Evolutionary conservation across 2,113 vertebrate genomes (phyloP), one percentile per base, ranked within the genome.

Genomic region (Herpailurus yagouaroundi): DNA sequence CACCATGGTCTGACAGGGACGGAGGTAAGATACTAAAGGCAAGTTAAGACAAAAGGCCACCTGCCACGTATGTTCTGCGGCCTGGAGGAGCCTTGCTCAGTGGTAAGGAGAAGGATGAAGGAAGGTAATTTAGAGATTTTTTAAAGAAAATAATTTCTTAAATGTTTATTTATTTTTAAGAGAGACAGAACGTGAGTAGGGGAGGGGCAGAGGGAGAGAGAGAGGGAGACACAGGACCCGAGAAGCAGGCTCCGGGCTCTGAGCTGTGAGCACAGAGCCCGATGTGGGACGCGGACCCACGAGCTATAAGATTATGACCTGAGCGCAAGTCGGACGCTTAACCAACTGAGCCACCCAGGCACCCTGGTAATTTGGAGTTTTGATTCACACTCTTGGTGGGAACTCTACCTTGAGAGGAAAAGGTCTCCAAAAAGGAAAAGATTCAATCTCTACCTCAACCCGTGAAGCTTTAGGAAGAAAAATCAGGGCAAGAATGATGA

Each of bases 381-480:
- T n/a, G 48, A 73, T 66, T 96, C 50, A 55, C 41, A 81, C 91
- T 91, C 64, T 81, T 97, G 52, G 12, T 38, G 41, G 85, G 50
- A 60, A 74, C 29, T 81, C 38, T 23, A 71, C 55, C 63, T 83
- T 69, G 27, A 31, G 27, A 69, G 86, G 21, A 36, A 83, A 76
- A 77, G 21, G 14, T 52, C 12, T 90, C 86, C 48, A 64, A 15
- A 68, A 76, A 81, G 25, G 31, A 55, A 90, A 81, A 21, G 74
- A 77, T 52, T 68, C 18, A 12, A n/a, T 50, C 27, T 80, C 27
- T 81, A n/a, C 33, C 21, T 85, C 80, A 45, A 23, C 23, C 33
- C 7, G 41, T 19, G 27, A 71, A 63, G 55, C 16, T 15, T 1
- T 38, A 45, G 13, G 33, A 69, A 63, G 69, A 68, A 64, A 64